A percentile compares a stretch with the other conserved stretches of the same genome.
These are phyloP conservation scores for Lasioglossum lativentre DNA, from an alignment of 2,888 invertebrate species.

Conservation along the genomic window DNA sequence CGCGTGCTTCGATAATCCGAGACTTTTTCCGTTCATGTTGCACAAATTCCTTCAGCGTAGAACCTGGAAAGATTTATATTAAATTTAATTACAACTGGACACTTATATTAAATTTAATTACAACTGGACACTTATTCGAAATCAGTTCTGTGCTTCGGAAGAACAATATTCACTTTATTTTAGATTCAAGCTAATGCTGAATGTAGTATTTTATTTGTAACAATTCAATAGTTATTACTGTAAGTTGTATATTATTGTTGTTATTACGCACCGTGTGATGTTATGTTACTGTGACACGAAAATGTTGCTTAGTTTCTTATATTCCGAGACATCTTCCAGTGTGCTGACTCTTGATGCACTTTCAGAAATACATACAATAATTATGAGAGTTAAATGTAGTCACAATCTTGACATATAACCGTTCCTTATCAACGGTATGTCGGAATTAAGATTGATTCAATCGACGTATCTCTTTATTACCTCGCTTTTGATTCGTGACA, in stretches of 20 bases:
- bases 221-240: background rate
- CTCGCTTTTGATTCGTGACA: background rate
- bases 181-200: background rate
- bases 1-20: conserved; percentile 87
- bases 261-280: conserved; percentile 20
- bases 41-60: background rate
- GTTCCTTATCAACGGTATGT: conserved; percentile 52
- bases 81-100: background rate
- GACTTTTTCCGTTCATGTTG: conserved; percentile 83
- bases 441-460: conserved; percentile 47
- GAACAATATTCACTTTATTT: background rate
- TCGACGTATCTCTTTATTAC: conserved; percentile 35
- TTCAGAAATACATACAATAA: conserved; percentile 30
- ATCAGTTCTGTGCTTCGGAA: background rate
- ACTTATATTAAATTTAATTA: no score
- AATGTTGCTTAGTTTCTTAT: background rate
- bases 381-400: conserved; percentile 17
- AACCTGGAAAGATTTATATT: conserved; percentile 8
- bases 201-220: no score
- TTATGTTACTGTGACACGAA: background rate
- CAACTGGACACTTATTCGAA: background rate
- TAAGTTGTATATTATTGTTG: background rate
- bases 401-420: conserved; percentile 42
- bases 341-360: background rate
- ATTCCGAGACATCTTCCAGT: background rate